These are phyloP conservation scores for Brachypalpus laphriformis DNA, from an alignment of 2,888 invertebrate genomes.

Conservation along the genomic window DNA sequence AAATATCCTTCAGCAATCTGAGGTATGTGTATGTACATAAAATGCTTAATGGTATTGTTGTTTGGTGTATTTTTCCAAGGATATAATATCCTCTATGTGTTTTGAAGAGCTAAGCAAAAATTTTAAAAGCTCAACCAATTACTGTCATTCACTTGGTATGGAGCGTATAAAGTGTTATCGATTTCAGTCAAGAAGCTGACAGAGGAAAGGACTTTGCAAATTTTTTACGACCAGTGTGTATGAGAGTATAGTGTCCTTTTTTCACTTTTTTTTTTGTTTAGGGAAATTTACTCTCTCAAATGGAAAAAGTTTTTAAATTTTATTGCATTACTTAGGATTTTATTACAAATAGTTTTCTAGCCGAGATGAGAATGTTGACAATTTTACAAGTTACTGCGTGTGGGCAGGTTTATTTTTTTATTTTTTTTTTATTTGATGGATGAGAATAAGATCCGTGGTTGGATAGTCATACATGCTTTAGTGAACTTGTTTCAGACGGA, in stretches of 20 bases:
- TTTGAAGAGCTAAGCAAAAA: constrained; percentile 71
- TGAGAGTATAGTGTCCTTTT: constrained; percentile 1
- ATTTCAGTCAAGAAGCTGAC: constrained; percentile 41
- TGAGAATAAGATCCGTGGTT: constrained; percentile 1
- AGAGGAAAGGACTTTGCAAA: constrained; percentile 53
- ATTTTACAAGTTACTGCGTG: constrained; percentile 42
- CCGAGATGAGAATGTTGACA: constrained; percentile 55
- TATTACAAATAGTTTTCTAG: constrained; percentile 50
- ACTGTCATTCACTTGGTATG: constrained; percentile 61
- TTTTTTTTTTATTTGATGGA: not conserved
- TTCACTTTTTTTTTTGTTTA: constrained; percentile 42
- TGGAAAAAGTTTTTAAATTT: constrained; percentile 63
- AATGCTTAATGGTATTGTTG: constrained; percentile 64
- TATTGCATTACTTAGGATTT: constrained; percentile 68
- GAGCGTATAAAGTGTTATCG: constrained; percentile 62
- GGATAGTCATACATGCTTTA: not conserved
- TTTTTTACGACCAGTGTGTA: constrained; percentile 41
- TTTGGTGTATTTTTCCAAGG: constrained; percentile 52
- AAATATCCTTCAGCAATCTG: constrained; percentile 56
- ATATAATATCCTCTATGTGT: constrained; percentile 56
- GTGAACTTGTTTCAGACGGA: not conserved
- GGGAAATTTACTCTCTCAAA: constrained; percentile 39
- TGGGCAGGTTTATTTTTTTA: not conserved
- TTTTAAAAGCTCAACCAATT: constrained; percentile 71
- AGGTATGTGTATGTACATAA: constrained; percentile 55